Percentiles rank a stretch among this genome's conserved stretches.
phyloP scores from a whole-genome alignment of 2,888 invertebrate genomes.

The Perdita meconis region DNA sequence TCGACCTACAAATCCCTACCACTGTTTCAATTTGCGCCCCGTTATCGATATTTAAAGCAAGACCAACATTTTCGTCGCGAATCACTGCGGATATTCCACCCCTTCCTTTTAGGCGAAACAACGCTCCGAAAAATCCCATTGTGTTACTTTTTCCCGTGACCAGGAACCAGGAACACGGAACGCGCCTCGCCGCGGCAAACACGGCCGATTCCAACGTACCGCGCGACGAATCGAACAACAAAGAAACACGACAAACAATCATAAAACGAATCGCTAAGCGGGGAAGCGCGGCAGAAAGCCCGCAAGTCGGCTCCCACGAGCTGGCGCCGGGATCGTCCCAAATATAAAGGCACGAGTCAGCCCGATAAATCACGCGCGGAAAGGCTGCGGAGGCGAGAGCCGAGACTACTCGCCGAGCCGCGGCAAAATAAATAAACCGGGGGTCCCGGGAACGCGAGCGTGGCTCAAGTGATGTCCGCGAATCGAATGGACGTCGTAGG shows the following conservation, averaged over 20 bases:
- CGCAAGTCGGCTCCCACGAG: neutral
- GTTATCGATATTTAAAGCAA: too few relatives aligned
- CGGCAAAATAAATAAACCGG: conserved; percentile 43
- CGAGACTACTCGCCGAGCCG: too few relatives aligned
- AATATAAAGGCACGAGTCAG: conserved; percentile 11
- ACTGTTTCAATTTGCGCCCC: too few relatives aligned
- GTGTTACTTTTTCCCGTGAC: neutral
- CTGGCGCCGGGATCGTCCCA: neutral
- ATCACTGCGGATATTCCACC: too few relatives aligned
- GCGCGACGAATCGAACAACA: neutral
- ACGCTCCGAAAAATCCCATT: neutral
- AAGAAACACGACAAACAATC: neutral
- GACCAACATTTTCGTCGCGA: too few relatives aligned
- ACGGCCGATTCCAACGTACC: neutral
- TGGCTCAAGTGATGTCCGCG: conserved; percentile 18
- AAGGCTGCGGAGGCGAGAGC: conserved; percentile 12
- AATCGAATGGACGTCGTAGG: conserved; percentile 33
- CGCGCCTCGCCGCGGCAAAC: neutral
- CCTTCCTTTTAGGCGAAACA: too few relatives aligned
- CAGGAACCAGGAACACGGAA: neutral
- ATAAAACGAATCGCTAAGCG: neutral
- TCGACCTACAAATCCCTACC: too few relatives aligned
- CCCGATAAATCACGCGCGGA: conserved; percentile 35
- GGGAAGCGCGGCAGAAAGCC: neutral
- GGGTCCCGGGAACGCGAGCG: conserved; percentile 32